Evolutionary conservation across 2,797 vertebrate genomes (phyloP), one percentile per base, ranked within the genome.

Genomic region (Aselliscus stoliczkanus): DNA sequence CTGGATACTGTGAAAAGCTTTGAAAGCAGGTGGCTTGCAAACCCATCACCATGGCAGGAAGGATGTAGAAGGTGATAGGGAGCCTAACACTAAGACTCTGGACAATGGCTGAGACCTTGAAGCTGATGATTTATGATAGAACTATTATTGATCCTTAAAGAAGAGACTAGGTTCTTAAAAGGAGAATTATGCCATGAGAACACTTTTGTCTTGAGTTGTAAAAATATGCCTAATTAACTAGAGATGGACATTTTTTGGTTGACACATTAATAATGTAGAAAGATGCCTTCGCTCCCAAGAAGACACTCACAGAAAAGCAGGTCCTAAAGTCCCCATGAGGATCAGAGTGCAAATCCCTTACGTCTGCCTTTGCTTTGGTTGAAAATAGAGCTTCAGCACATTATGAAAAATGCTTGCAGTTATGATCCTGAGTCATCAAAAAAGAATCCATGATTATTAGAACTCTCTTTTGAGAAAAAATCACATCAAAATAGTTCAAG

Each of bases 401-500:
- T 72, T 17, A 5, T 92, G 23, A 85, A 60, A 82, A 87, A 65
- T 64, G 21, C 58, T 93, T 31, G 54, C 13, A 34, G 15, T 42
- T 75, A n/a, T 82, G 67, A 88, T 21, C 75, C 65, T 21, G 56
- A 97, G 54, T 90, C 77, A 90, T 81, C 58, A 62, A 29, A 69
- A 91, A 76, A 77, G 25, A 76, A 81, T 77, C 70, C 42, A 50
- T 44, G 3, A 77, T 56, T 67, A 87, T 85, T 73, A 85, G 34
- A 90, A 29, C 87, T 90, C 37, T 88, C 67, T 88, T 34, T 10
- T 93, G 80, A 95, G 76, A 87, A 85, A 88, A 18, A 47, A 10
- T 90, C 69, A 83, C 81, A 54, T 84, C 62, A 88, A 90, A 92
- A 92, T 27, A 62, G 34, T 60, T 80, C 65, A 82, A 70, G 9